A percentile compares a stretch with the other conserved stretches of the same genome.
These are phyloP conservation scores for Pecten maximus DNA, from an alignment of 2,888 invertebrate genomes.

Conservation along the genomic window DNA sequence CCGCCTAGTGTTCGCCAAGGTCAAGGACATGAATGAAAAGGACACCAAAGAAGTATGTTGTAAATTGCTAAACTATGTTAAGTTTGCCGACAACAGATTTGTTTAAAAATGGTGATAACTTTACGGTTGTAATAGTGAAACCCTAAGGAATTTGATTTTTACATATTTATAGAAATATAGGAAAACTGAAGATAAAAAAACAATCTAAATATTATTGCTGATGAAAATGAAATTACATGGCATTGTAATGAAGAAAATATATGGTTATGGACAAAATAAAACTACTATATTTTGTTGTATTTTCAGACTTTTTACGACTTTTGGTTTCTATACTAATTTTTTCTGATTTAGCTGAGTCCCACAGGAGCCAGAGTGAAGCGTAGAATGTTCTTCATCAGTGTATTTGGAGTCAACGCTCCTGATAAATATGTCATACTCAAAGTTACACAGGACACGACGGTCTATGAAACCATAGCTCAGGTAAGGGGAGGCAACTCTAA, in stretches of 20 bases:
- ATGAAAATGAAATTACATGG: too few species aligned
- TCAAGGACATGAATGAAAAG: slow-evolving; percentile 75
- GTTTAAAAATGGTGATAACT: too few species aligned
- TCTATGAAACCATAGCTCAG: slow-evolving; percentile 91
- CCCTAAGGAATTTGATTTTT: too few species aligned
- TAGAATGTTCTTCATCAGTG: slow-evolving; percentile 94
- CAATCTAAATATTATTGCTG: too few species aligned
- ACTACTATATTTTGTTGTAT: too few species aligned
- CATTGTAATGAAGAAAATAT: too few species aligned
- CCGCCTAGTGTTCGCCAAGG: slow-evolving; percentile 75
- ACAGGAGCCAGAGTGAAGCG: slow-evolving; percentile 85
- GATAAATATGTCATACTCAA: slow-evolving; percentile 95
- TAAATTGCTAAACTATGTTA: too few species aligned
- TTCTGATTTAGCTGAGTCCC: slow-evolving; percentile 54
- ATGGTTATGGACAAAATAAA: too few species aligned
- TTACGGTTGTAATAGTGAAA: too few species aligned
- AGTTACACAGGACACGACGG: slow-evolving; percentile 95
- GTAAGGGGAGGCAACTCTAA: slow-evolving; percentile 68
- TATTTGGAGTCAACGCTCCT: slow-evolving; percentile 91
- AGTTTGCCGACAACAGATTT: too few species aligned
- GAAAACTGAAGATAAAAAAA: too few species aligned
- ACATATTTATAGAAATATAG: too few species aligned
- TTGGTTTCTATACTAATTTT: neutral
- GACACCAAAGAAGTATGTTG: slow-evolving; percentile 63
- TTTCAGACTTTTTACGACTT: neutral